Base-by-base conservation (phyloP, 2,888 invertebrate genomes). In the Hyposoter didymator region DNA sequence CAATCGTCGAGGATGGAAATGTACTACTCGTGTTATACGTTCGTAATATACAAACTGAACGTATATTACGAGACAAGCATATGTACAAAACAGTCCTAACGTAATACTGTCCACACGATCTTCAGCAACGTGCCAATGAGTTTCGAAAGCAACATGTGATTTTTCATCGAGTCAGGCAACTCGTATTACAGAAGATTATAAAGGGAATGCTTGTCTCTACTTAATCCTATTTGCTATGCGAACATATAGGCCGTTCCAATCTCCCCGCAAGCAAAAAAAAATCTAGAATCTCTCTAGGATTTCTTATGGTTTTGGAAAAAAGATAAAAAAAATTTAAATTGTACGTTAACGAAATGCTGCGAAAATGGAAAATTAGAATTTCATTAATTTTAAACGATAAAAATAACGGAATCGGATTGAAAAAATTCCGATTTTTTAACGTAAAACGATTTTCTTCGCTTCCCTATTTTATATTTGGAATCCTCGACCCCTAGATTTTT, bases 111-210 rank as follows among this genome's bases (percentile, higher is more conserved):
- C 66, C 79, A 35, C 28, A 28, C n/a, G 47, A 70, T 59, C 49
- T 22, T 67, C n/a, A 73, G 72, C 28, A 74, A 67, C 55, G 78
- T 72, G 82, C 75, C 78, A 82, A 85, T 70, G 39, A 62, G 72
- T 85, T 82, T 85, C 82, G 78, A 82, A 82, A 85, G 55, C 49
- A 79, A 22, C 35, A 28, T 64, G 35, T 47, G 62, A 28, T 85
- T 82, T 64, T 74, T 49, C 64, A 75, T 49, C 19, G 45, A 35
- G 52, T 45, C 78, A 52, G 49, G 52, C 73, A 39, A 78, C 69
- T 67, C 45, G 76, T 76, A 59, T 80, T 81, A 75, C 75, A 49
- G 43, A 62, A 49, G 69, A 74, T 79, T 73, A 35, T 39, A 66
- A 70, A 43, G 2, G 69, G 47, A 69, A 45, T 69, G 49, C 62